A percentile compares a stretch with the other conserved stretches of the same genome.
These are phyloP conservation scores for Epirrhoe tristata DNA, from an alignment of 2,888 invertebrate genomes.

Conservation along the genomic window DNA sequence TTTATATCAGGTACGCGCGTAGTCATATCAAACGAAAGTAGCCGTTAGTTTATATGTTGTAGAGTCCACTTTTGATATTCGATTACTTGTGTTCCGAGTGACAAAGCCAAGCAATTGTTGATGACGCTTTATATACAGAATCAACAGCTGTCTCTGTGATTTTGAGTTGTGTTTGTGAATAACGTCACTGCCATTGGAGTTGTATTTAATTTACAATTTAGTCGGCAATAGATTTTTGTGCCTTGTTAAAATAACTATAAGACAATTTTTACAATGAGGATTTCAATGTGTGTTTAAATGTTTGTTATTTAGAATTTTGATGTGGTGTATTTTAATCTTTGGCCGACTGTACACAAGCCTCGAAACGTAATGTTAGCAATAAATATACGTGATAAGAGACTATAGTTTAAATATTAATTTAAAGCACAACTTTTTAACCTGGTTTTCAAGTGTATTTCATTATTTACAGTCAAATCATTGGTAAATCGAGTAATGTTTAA, in stretches of 20 bases:
- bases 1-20: constrained; percentile 64
- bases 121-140: constrained; percentile 55
- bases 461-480: background rate
- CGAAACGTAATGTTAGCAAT: constrained; percentile 76
- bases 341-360: constrained; percentile 49
- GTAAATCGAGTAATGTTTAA: background rate
- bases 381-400: constrained; percentile 77
- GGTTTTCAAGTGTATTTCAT: constrained; percentile 45
- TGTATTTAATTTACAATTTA: constrained; percentile 54
- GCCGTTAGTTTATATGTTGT: constrained; percentile 59
- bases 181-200: constrained; percentile 68
- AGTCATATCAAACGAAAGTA: constrained; percentile 73
- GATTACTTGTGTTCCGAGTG: constrained; percentile 54
- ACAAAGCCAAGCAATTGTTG: constrained; percentile 57
- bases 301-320: constrained; percentile 25
- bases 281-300: constrained; percentile 21
- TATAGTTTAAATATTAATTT: constrained; percentile 59
- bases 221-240: constrained; percentile 37
- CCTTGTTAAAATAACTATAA: constrained; percentile 32
- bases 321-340: constrained; percentile 33
- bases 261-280: constrained; percentile 23
- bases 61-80: constrained; percentile 65
- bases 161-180: constrained; percentile 35
- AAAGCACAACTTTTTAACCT: constrained; percentile 63
- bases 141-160: constrained; percentile 67